Conservation (phyloP, 2,113 vertebrate genomes). For the Diphyllodes magnificus region DNA sequence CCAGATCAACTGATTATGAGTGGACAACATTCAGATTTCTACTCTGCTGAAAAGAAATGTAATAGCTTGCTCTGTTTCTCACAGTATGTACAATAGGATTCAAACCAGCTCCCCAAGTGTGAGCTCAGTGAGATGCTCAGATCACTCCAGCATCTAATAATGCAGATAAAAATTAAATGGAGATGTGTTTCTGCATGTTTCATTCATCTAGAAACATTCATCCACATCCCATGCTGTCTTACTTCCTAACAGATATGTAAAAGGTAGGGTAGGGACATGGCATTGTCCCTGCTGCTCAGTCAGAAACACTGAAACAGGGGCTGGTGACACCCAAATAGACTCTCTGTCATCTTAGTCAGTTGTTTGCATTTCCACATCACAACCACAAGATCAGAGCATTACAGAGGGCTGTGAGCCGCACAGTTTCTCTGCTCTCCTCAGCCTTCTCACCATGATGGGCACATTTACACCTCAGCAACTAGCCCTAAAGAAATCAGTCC, state of each 20-base stretch:
- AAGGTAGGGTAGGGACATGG: accelerated
- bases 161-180: background rate
- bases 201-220: background rate
- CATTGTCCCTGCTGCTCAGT: background rate
- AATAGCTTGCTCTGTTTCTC: background rate
- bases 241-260: background rate
- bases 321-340: background rate
- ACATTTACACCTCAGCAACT: background rate
- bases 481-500: background rate
- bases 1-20: constrained; percentile 6
- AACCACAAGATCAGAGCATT: background rate
- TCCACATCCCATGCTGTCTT: accelerated
- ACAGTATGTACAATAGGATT: background rate
- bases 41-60: background rate
- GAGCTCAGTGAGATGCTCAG: background rate
- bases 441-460: background rate
- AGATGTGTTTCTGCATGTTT: background rate
- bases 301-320: background rate
- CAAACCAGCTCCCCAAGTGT: background rate
- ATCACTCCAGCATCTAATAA: background rate
- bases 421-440: background rate
- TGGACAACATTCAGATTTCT: background rate
- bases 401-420: background rate
- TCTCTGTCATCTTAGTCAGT: background rate
- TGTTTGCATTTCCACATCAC: background rate